Percentiles rank a stretch among this genome's conserved stretches.
phyloP scores from a whole-genome alignment of 2,113 vertebrate genomes.

The Campylomormyrus tamandua region DNA sequence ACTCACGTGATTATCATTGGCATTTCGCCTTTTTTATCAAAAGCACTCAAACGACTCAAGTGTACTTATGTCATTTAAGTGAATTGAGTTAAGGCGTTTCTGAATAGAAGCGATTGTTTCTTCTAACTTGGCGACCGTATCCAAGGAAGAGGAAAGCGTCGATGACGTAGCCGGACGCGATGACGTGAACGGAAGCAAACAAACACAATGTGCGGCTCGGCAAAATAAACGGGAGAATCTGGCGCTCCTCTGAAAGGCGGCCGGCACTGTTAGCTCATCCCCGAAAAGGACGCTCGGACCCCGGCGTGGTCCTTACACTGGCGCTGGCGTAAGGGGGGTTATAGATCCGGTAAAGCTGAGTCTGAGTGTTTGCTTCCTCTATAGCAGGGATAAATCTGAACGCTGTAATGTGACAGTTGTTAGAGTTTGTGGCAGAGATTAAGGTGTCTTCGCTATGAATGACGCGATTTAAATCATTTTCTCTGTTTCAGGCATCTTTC shows the following conservation, averaged over 20 bases:
- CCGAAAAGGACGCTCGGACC: not conserved
- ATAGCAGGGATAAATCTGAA: not conserved
- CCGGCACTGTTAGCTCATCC: not conserved
- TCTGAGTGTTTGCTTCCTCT: not conserved
- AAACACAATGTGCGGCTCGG: not conserved
- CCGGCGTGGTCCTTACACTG: not conserved
- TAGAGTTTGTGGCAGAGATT: not conserved
- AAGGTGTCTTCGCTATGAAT: not conserved
- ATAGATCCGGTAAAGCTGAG: not conserved
- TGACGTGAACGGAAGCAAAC: slow-evolving; percentile 13
- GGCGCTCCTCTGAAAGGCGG: not conserved
- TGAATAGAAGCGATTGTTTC: not conserved
- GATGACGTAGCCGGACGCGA: not conserved
- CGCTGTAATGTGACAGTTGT: not conserved
- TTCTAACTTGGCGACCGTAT: not conserved
- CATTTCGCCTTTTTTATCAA: not conserved
- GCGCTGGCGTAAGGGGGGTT: not conserved
- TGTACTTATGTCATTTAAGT: not conserved
- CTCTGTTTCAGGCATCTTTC: not conserved
- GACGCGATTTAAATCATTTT: not conserved
- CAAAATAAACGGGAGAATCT: not conserved
- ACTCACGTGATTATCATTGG: not conserved
- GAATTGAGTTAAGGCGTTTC: not conserved
- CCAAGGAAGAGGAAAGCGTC: slow-evolving; percentile 1
- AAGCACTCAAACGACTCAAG: not conserved